Base-by-base conservation (phyloP, 2,888 invertebrate species). In the Brachyptera putata region DNA sequence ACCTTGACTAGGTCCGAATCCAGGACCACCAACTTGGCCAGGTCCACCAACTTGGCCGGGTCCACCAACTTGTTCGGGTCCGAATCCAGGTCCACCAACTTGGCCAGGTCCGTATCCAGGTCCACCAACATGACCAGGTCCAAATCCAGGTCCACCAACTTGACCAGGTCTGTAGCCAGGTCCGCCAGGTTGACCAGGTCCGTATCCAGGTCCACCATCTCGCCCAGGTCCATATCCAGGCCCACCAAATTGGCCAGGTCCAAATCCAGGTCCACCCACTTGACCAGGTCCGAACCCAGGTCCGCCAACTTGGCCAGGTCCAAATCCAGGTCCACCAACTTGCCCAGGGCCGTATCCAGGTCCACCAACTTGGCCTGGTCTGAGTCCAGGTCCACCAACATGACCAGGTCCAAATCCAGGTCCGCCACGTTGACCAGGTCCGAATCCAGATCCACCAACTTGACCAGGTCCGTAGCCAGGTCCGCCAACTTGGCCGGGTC, bases 141-240 rank as follows among this genome's bases (percentile, higher is more conserved):
- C 53, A 1, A 14, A 13, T 49, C 24, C 41, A 11, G 39, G 56
- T 16, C 62, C 39, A 26, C 34, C 39, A 56, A 41, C 34, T 36
- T 3, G 3, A 7, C 49, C 49, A n/a, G 49, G 49, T 9, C 16
- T 57, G 26, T 21, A 24, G 4, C n/a, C 24, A 13, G 14, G 9
- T 46, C 64, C 65, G 14, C 61, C 57, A 41, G n/a, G 50, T 57
- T 55, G 41, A 39, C 63, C 65, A 37, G 63, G 60, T 1, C 21
- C 16, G 26, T 39, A 26, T 9, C 39, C 61, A 18, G 63, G 58
- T 56, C 53, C 58, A 50, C 56, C 56, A 18, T 60, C 61, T 50
- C 61, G 61, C 14, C 41, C 36, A 22, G 61, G 53, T 3, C 61
- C 58, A 16, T 26, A 22, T 11, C 34, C 53, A 0, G 16, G 13